Percentiles rank a stretch among this genome's conserved stretches.
phyloP scores from a whole-genome alignment of 2,797 vertebrate species.

The Galago senegalensis region DNA sequence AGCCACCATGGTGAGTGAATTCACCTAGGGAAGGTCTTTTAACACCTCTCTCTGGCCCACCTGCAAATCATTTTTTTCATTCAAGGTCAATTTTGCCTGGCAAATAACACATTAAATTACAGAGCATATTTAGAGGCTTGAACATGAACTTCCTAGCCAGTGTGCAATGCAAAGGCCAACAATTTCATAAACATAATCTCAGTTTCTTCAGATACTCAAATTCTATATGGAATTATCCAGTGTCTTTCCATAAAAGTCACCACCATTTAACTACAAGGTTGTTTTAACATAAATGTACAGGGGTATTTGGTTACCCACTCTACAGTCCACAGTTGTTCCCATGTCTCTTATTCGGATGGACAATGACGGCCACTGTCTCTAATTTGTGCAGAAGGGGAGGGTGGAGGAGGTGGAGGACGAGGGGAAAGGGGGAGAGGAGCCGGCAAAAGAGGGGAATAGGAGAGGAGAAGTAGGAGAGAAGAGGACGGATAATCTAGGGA shows the following conservation, averaged over 20 bases:
- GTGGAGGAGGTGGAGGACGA: too few relatives aligned
- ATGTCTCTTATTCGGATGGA: rapidly evolving
- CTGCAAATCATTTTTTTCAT: not conserved
- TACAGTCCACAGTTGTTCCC: rapidly evolving
- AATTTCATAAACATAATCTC: not conserved
- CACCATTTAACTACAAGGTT: rapidly evolving
- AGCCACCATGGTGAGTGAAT: not conserved
- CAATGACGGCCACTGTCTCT: rapidly evolving
- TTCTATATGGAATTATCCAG: not conserved
- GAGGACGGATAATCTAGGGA: not conserved
- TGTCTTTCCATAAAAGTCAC: not conserved
- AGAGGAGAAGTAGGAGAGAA: rapidly evolving
- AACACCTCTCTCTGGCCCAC: too few relatives aligned
- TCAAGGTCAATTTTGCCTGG: not conserved
- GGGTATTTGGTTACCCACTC: not conserved
- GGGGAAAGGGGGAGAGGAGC: rapidly evolving
- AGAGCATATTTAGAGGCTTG: not conserved
- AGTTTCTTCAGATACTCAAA: not conserved
- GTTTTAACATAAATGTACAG: too few relatives aligned
- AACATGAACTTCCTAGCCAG: not conserved
- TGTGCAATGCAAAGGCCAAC: not conserved
- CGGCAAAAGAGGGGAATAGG: rapidly evolving
- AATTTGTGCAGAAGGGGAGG: too few relatives aligned
- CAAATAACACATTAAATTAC: not conserved
- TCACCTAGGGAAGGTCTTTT: not conserved